phyloP scores from a whole-genome alignment of 2,888 invertebrate species.

The Hydrotaea diabolus region DNA sequence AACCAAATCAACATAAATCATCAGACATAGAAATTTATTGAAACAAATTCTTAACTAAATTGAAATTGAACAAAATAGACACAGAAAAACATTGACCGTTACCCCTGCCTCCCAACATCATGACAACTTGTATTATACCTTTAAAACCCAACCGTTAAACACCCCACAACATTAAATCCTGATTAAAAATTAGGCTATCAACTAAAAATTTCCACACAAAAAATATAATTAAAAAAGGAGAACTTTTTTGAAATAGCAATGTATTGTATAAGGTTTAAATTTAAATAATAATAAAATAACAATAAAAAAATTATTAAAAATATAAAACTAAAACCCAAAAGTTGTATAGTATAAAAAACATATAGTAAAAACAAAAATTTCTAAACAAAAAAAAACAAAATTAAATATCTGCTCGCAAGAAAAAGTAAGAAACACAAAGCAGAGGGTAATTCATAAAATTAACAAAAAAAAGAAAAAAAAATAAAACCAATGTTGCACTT shows the following conservation, averaged over 20 bases:
- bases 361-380: slow-evolving; percentile 44
- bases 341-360: slow-evolving; percentile 63
- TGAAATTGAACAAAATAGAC: background rate
- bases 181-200: slow-evolving; percentile 57
- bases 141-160: background rate
- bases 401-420: slow-evolving; percentile 47
- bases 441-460: slow-evolving; percentile 50
- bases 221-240: slow-evolving; percentile 46
- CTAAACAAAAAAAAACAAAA: slow-evolving; percentile 33
- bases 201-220: slow-evolving; percentile 30
- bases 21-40: slow-evolving; percentile 19
- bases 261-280: slow-evolving; percentile 65
- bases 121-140: slow-evolving; percentile 56
- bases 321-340: slow-evolving; percentile 39
- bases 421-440: slow-evolving; percentile 33
- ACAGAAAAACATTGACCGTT: background rate
- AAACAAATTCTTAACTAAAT: slow-evolving; percentile 41
- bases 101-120: background rate
- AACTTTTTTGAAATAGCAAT: slow-evolving; percentile 67
- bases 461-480: slow-evolving; percentile 35
- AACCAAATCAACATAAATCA: slow-evolving; percentile 12
- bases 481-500: slow-evolving; percentile 70
- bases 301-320: slow-evolving; percentile 44
- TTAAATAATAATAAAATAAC: slow-evolving; percentile 50
- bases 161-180: slow-evolving; percentile 24